These are phyloP conservation scores for Mustelus asterias DNA, from an alignment of 2,113 vertebrate genomes.

Conservation along the genomic window DNA sequence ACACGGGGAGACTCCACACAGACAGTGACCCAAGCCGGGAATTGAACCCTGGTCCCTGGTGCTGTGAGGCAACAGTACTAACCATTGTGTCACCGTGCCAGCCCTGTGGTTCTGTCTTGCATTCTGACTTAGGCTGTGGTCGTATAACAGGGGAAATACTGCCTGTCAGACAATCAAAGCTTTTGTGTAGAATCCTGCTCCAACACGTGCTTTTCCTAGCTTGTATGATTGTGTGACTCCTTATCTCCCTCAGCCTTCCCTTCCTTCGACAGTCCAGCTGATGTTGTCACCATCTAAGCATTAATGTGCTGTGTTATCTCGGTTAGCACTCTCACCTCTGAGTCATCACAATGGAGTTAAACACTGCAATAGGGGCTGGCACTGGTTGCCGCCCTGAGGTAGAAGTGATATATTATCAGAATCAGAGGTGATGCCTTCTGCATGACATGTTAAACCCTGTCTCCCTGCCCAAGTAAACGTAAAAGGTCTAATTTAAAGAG, in stretches of 20 bases:
- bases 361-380: not conserved
- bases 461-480: not conserved
- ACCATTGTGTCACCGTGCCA: too few relatives aligned
- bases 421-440: not conserved
- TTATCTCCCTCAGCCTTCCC: not conserved
- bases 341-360: not conserved
- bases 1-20: too few relatives aligned
- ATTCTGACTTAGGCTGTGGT: not conserved
- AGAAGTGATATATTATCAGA: not conserved
- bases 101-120: not conserved
- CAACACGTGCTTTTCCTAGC: too few relatives aligned
- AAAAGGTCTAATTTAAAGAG: not conserved
- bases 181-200: not conserved
- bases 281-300: not conserved
- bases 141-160: not conserved
- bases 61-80: too few relatives aligned
- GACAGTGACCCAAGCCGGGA: too few relatives aligned
- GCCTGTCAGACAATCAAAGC: not conserved
- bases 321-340: not conserved
- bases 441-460: not conserved
- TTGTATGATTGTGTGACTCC: not conserved
- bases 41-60: too few relatives aligned
- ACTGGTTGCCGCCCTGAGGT: not conserved
- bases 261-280: not conserved
- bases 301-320: not conserved